Percentiles rank a stretch among this genome's conserved stretches.
These are phyloP conservation scores for Boloria selene DNA, from an alignment of 2,888 invertebrate genomes.

Conservation along the genomic window DNA sequence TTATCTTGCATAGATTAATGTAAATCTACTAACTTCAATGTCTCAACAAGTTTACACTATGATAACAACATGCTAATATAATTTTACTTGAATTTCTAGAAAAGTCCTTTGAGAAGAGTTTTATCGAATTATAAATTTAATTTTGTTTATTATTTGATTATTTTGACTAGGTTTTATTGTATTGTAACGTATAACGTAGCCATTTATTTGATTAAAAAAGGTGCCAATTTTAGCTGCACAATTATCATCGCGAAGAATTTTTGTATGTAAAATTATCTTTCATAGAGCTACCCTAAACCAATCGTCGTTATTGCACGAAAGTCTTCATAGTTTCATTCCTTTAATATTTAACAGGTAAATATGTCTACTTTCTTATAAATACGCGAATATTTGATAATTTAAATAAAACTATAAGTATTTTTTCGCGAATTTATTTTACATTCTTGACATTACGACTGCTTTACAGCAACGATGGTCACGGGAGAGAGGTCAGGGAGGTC, in stretches of 20 bases:
- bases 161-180: constrained; percentile 11
- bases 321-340: constrained; percentile 3
- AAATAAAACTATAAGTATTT: too few relatives aligned
- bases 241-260: neutral
- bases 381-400: too few relatives aligned
- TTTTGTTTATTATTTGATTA: neutral
- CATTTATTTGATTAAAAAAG: too few relatives aligned
- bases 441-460: too few relatives aligned
- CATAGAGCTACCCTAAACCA: constrained; percentile 5
- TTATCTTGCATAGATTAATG: constrained; percentile 6
- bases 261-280: neutral
- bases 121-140: neutral
- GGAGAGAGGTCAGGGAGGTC: too few relatives aligned
- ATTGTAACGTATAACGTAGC: neutral
- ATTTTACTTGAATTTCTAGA: neutral
- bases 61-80: constrained; percentile 48
- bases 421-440: too few relatives aligned
- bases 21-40: constrained; percentile 44
- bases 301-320: constrained; percentile 5
- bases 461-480: too few relatives aligned
- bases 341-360: neutral
- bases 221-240: neutral
- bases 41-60: constrained; percentile 62
- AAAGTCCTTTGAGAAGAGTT: neutral
- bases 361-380: neutral